Evolutionary conservation across 2,888 invertebrate species (phyloP), one percentile per base, ranked within the genome.

Genomic region (Mesoligia furuncula): DNA sequence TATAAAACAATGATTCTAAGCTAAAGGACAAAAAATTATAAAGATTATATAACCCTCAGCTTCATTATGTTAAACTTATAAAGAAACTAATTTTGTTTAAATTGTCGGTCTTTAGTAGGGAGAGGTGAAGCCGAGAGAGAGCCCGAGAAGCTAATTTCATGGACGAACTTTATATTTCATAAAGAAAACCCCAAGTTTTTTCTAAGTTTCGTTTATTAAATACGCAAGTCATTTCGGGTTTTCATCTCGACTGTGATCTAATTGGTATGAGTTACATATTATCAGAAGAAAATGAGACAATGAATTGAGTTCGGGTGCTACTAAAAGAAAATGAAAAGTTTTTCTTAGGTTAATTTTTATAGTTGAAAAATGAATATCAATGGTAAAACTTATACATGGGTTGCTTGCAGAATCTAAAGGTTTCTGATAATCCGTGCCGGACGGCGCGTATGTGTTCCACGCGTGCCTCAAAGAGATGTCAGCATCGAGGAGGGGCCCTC

Each of bases 81-180:
- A 27, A 67, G n/a, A 42, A 81, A 76, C n/a, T 27, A 75, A 81
- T 79, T 62, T 79, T 81, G 31, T n/a, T 45, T 7, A 4, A 11
- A 75, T 31, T n/a, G 11, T 27, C 15, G 17, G 15, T 51, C 13
- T 81, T 68, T 68, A 48, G 42, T 45, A 57, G n/a, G 15, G 31
- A 31, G 39, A 39, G 9, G 36, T 0, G 36, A 36, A 36, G 7
- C 36, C 7, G 39, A 39, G 39, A 39, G 39, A 39, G 39, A 39
- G 9, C n/a, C 13, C 27, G 62, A 64, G 39, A 39, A 67, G 17
- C 15, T 75, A 75, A 80, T 81, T 81, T 67, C 61, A 48, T 51
- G n/a, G 69, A 69, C 27, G 59, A 82, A 69, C 39, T 67, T 31
- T 20, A 20, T 45, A 24, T 48, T 51, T 73, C 2, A 15, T n/a